Evolutionary conservation across 2,797 vertebrate species (phyloP).

Genomic region (Parauchenoglanis ngamensis): DNA sequence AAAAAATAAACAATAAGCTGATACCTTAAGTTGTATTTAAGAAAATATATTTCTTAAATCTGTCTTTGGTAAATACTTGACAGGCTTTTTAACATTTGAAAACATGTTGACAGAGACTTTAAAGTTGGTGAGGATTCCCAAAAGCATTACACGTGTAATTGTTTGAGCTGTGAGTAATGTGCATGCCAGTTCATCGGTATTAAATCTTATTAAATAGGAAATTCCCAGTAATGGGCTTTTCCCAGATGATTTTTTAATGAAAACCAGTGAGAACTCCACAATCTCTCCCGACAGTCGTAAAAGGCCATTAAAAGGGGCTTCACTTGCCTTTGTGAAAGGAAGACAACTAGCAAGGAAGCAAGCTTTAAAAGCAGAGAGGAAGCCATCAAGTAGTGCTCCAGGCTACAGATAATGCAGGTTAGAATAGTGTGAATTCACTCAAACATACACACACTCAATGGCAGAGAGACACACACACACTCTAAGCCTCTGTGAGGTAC

Average conservation of each 20-base stretch:
- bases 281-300: not conserved
- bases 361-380: not conserved
- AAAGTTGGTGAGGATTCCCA: not conserved
- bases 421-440: not conserved
- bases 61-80: not conserved
- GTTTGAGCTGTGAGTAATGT: not conserved
- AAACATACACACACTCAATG: conserved; percentile 12
- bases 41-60: not conserved
- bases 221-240: not conserved
- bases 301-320: not conserved
- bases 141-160: not conserved
- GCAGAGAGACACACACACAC: conserved; percentile 9
- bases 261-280: not conserved
- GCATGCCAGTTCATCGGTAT: not conserved
- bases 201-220: not conserved
- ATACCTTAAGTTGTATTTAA: not conserved
- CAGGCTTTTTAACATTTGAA: not conserved
- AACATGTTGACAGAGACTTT: not conserved
- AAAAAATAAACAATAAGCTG: not conserved
- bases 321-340: not conserved
- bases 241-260: not conserved
- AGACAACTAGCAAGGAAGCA: not conserved
- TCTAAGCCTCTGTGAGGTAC: not conserved
- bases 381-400: not conserved
- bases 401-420: not conserved